Conservation (phyloP, 2,113 vertebrate genomes). For the Okapia johnstoni region DNA sequence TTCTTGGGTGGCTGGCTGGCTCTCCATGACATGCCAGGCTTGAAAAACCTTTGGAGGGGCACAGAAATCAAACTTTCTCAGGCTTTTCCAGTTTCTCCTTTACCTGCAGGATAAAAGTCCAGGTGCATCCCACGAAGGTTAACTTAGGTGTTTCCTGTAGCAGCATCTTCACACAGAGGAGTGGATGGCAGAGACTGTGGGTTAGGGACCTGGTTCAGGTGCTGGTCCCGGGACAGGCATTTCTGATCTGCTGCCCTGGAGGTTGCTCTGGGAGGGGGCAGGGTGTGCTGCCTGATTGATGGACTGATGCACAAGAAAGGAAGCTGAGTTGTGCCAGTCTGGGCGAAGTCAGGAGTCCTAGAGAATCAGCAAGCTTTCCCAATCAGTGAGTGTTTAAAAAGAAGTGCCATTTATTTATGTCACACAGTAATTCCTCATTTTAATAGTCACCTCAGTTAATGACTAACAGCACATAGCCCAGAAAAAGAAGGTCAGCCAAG, state of each 20-base stretch:
- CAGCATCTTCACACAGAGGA: background rate
- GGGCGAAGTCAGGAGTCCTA: background rate
- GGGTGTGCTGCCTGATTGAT: background rate
- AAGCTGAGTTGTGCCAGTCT: background rate
- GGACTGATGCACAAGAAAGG: background rate
- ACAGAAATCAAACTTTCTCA: conserved; percentile 52
- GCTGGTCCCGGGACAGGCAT: background rate
- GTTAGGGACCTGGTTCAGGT: background rate
- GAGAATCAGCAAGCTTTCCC: background rate
- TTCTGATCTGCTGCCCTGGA: background rate
- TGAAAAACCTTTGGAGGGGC: conserved; percentile 46
- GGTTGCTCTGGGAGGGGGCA: background rate
- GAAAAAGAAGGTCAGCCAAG: background rate
- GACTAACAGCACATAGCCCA: background rate
- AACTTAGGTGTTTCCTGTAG: no score
- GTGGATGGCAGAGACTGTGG: background rate
- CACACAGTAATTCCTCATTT: background rate
- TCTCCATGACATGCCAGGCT: background rate
- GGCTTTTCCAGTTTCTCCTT: conserved; percentile 43
- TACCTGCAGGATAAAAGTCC: background rate
- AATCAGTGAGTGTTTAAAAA: conserved; percentile 17
- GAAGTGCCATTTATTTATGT: background rate
- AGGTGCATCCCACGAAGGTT: background rate
- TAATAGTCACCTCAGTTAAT: conserved; percentile 24
- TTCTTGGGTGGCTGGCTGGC: background rate